Percentiles rank a stretch among this genome's conserved stretches.
phyloP scores from a whole-genome alignment of 2,888 invertebrate species.

The Hyalella azteca region DNA sequence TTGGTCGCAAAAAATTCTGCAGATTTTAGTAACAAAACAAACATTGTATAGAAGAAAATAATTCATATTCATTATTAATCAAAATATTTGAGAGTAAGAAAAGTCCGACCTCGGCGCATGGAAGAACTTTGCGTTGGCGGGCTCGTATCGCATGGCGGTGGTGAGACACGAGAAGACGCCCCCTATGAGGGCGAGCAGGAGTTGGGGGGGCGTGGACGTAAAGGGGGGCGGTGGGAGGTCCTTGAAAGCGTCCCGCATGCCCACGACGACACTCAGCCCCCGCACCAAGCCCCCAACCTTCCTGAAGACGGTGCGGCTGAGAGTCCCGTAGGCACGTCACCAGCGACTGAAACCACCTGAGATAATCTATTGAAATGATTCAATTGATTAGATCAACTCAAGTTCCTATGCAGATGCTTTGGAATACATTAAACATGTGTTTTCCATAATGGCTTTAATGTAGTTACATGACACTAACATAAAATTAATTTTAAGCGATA shows the following conservation, averaged over 20 bases:
- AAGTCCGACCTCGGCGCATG: slow-evolving; percentile 80
- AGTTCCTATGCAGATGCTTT: too few species aligned
- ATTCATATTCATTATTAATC: background rate
- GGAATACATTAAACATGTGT: too few species aligned
- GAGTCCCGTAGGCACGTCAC: slow-evolving; percentile 90
- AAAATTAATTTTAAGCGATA: background rate
- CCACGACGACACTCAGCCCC: slow-evolving; percentile 91
- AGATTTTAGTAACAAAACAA: background rate
- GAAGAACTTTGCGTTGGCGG: slow-evolving; percentile 98
- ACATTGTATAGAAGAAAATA: background rate
- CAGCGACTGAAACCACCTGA: slow-evolving; percentile 74
- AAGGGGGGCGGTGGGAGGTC: slow-evolving; percentile 65
- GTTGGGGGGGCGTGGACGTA: slow-evolving; percentile 64
- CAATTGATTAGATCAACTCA: too few species aligned
- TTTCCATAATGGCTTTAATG: too few species aligned
- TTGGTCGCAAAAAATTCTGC: background rate
- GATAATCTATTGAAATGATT: too few species aligned
- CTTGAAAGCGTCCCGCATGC: slow-evolving; percentile 83
- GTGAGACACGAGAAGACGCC: slow-evolving; percentile 93
- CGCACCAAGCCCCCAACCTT: slow-evolving; percentile 98
- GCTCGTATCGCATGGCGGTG: slow-evolving; percentile 98
- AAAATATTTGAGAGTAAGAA: background rate
- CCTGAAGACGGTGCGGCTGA: slow-evolving; percentile 94
- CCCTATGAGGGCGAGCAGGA: slow-evolving; percentile 79
- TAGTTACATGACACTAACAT: too few species aligned